Conservation (phyloP, 2,113 vertebrate species). For the Egretta garzetta region DNA sequence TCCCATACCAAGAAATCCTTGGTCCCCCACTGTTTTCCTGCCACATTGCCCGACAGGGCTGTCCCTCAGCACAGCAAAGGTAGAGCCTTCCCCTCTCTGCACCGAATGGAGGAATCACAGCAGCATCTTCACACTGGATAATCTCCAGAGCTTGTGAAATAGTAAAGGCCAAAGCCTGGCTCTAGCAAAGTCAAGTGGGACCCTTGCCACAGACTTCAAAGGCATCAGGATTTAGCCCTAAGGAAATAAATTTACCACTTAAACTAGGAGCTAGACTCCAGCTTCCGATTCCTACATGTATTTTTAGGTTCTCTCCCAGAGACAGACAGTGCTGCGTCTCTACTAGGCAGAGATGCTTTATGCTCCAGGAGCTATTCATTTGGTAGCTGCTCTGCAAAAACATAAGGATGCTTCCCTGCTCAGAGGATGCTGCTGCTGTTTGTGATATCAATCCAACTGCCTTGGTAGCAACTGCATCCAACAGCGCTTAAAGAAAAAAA, state of each 20-base stretch:
- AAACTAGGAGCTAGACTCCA: background rate
- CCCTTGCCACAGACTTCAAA: conserved; percentile 53
- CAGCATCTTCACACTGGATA: background rate
- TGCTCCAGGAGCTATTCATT: background rate
- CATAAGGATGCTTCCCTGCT: background rate
- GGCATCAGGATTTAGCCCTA: background rate
- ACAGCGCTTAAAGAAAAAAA: background rate
- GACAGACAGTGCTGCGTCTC: background rate
- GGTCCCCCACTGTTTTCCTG: background rate
- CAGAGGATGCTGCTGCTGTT: background rate
- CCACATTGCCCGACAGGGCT: background rate
- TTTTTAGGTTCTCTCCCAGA: conserved; percentile 2
- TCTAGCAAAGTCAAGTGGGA: background rate
- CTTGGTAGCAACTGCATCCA: background rate
- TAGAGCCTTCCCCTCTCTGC: background rate
- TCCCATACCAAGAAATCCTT: background rate
- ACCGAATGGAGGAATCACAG: background rate
- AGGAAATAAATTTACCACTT: conserved; percentile 21
- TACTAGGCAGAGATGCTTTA: background rate
- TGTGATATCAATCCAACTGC: background rate
- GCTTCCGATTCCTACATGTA: background rate
- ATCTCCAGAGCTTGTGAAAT: background rate
- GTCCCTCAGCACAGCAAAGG: background rate
- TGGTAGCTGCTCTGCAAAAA: background rate
- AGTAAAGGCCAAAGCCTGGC: background rate